Conservation (phyloP, 2,113 vertebrate species). For the Fukomys damarensis region DNA sequence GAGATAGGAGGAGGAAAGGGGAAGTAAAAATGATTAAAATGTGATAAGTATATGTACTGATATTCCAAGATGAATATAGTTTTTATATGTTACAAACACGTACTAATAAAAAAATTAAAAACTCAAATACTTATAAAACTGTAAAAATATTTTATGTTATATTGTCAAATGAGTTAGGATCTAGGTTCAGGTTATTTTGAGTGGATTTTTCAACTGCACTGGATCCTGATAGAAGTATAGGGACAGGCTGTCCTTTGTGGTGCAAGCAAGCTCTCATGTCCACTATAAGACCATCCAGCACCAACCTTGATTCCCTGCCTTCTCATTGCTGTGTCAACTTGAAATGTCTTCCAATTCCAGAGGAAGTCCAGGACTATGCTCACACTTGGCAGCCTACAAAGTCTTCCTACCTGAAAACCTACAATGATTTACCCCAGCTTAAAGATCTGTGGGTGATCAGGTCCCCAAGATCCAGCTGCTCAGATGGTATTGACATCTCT, state of each 20-base stretch:
- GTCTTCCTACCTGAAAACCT: background rate
- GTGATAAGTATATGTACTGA: background rate
- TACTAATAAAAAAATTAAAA: background rate
- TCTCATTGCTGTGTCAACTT: background rate
- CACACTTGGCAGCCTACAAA: too few species aligned
- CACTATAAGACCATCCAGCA: background rate
- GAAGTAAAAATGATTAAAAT: background rate
- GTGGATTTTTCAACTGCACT: background rate
- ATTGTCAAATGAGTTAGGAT: background rate
- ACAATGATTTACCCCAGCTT: background rate
- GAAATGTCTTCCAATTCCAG: background rate
- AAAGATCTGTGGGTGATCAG: background rate
- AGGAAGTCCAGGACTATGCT: background rate
- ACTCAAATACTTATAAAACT: background rate
- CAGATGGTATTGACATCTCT: background rate
- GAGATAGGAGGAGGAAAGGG: background rate
- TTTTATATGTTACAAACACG: background rate
- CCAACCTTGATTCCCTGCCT: background rate
- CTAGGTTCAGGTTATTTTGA: background rate
- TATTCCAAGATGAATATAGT: background rate
- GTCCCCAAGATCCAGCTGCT: background rate
- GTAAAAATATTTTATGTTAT: background rate
- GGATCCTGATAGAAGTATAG: background rate
- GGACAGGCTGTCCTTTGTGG: too few species aligned
- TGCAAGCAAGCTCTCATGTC: background rate